Evolutionary conservation across 2,797 vertebrate species (phyloP), one percentile per base, ranked within the genome.

Genomic region (Sparidentex hasta): DNA sequence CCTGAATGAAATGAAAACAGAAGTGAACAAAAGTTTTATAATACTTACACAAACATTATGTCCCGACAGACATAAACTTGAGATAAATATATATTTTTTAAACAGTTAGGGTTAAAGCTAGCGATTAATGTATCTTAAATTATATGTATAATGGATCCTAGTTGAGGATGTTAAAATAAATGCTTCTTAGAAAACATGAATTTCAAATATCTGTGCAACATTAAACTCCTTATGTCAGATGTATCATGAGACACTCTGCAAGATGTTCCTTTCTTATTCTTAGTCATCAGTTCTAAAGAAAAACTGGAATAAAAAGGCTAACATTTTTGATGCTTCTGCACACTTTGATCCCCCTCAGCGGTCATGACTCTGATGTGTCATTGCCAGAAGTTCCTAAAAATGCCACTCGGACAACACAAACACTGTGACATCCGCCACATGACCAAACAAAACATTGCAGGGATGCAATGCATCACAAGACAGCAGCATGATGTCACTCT

Each of bases 291-390:
- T 52, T 56, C 14, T 7, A 23, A 52, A 74, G 41, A 27, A n/a
- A 48, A 68, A 66, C 2, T 20, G 5, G 1, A n/a, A n/a, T 23
- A 29, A 9, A 62, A 27, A 65, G 13, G 1, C 2, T 23, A 3
- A 58, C 47, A 54, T 61, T 9, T 27, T 8, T 29, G 43, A 71
- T 12, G 41, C 2, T 7, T 48, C 25, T 76, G 57, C 67, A 65
- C 54, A 48, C 38, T 38, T 3, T 44, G 46, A 11, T 21, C 13
- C 21, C 43, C n/a, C 51, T 62, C 21, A 14, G 46, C 33, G 7
- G 61, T 18, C 25, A 27, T 64, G 71, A 76, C 56, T 65, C 51
- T 47, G 33, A 56, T 54, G 72, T 6, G 72, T 78, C 76, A 75
- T 55, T 20, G 48, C n/a, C 48, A 57, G 61, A 65, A 52, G 38